These are phyloP conservation scores for Ursus arctos DNA, from an alignment of 2,113 vertebrate species.

Conservation along the genomic window DNA sequence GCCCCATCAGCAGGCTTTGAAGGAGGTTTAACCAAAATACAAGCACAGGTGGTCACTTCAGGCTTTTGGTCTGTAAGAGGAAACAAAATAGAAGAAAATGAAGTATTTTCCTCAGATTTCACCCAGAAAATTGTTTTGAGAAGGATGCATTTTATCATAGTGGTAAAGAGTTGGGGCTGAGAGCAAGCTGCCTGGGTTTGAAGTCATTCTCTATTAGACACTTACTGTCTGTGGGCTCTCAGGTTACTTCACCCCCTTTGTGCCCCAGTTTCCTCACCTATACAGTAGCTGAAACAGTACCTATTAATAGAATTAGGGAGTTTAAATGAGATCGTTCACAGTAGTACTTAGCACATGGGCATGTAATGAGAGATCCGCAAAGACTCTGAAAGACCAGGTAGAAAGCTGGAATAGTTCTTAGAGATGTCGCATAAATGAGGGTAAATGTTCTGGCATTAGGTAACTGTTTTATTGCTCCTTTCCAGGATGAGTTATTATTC, in stretches of 20 bases:
- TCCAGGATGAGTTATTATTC: neutral
- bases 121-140: constrained; percentile 12
- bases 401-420: neutral
- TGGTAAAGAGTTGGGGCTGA: neutral
- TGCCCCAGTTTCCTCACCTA: neutral
- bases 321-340: neutral
- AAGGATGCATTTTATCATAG: neutral
- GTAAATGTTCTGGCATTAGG: neutral
- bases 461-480: neutral
- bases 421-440: neutral
- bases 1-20: neutral
- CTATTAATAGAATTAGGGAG: neutral
- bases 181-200: neutral
- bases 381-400: neutral
- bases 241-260: neutral
- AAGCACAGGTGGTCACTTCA: neutral
- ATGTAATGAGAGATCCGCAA: neutral
- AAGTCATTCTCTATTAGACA: neutral
- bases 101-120: neutral
- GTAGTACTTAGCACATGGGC: neutral
- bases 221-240: neutral
- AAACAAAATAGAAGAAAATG: neutral
- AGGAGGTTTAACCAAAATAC: neutral
- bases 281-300: neutral
- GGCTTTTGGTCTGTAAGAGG: neutral